phyloP scores from a whole-genome alignment of 2,888 invertebrate species.

The Troides helena region DNA sequence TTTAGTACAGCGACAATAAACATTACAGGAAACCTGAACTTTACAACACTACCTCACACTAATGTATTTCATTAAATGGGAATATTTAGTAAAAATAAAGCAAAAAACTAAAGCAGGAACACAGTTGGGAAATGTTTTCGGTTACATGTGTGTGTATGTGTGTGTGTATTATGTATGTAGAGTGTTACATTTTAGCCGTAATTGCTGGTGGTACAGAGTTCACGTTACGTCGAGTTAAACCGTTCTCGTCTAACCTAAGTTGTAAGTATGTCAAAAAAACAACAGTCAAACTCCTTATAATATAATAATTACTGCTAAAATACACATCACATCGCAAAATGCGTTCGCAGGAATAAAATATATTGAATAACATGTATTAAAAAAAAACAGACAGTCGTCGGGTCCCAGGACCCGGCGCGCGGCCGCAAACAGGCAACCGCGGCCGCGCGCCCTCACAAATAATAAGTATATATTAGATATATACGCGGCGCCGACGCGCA shows the following conservation, averaged over 20 bases:
- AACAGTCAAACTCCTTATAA: conserved; percentile 81
- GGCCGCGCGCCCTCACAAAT: conserved; percentile 63
- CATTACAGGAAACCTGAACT: conserved; percentile 76
- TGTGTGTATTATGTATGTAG: too few species aligned
- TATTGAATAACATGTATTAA: conserved; percentile 84
- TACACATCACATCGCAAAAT: conserved; percentile 86
- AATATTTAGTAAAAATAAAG: conserved; percentile 78
- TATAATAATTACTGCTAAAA: conserved; percentile 82
- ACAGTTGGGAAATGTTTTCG: conserved; percentile 78
- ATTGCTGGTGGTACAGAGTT: conserved; percentile 63
- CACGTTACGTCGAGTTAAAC: conserved; percentile 66
- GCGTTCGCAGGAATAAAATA: conserved; percentile 90
- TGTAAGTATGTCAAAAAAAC: conserved; percentile 80
- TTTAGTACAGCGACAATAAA: conserved; percentile 72
- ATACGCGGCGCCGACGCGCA: conserved; percentile 45
- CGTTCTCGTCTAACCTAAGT: conserved; percentile 74
- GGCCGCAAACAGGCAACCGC: conserved; percentile 78
- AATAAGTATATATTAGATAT: conserved; percentile 73
- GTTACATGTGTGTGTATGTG: conserved; percentile 49
- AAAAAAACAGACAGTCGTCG: conserved; percentile 77
- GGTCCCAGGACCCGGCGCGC: conserved; percentile 62
- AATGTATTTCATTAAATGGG: conserved; percentile 71
- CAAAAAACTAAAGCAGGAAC: conserved; percentile 80
- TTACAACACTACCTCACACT: conserved; percentile 79
- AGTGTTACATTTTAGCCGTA: conserved; percentile 74